Percentiles rank a stretch among this genome's conserved stretches.
These are phyloP conservation scores for Zoanthus sansibaricus DNA, from an alignment of 92 coral and sea anemone species.

Conservation along the genomic window DNA sequence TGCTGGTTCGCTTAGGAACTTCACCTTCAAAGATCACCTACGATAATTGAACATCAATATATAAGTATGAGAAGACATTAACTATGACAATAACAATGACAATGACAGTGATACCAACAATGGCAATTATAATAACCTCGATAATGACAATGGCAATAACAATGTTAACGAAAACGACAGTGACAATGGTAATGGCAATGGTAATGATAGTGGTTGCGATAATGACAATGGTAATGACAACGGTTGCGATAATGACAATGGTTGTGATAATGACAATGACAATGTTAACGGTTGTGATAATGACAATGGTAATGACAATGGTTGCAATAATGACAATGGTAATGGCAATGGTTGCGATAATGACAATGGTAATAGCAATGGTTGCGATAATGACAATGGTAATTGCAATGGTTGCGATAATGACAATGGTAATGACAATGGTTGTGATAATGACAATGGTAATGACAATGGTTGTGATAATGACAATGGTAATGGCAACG, in stretches of 20 bases:
- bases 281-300: not conserved
- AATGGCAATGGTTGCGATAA: too few relatives aligned
- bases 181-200: not conserved
- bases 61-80: not conserved
- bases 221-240: not conserved
- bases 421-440: too few relatives aligned
- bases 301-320: not conserved
- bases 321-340: too few relatives aligned
- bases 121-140: not conserved
- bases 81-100: not conserved
- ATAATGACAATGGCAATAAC: not conserved
- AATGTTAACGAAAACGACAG: not conserved
- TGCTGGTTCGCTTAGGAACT: not conserved
- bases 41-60: not conserved
- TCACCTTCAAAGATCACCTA: slow-evolving; percentile 26
- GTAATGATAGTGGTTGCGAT: not conserved
- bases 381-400: too few relatives aligned
- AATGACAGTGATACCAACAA: not conserved
- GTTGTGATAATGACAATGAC: too few relatives aligned
- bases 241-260: not conserved
- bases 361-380: too few relatives aligned
- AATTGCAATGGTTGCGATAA: too few relatives aligned
- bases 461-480: too few relatives aligned
- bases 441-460: too few relatives aligned
- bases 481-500: too few relatives aligned